Evolutionary conservation across 2,888 invertebrate species (phyloP).

Genomic region (Auanema sp.): DNA sequence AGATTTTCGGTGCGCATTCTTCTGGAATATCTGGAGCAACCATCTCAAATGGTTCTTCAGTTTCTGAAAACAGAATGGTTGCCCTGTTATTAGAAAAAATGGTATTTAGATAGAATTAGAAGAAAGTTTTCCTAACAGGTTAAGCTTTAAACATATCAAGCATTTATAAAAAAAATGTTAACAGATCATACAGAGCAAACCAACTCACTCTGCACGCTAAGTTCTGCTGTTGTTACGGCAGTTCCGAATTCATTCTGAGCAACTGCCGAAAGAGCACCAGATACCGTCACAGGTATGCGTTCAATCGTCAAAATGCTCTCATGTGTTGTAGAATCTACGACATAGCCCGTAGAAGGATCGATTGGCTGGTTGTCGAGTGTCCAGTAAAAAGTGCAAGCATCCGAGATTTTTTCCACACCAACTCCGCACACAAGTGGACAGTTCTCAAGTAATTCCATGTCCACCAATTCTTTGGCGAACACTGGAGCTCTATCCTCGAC

Average conservation of each 20-base stretch:
- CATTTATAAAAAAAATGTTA: slow-evolving; percentile 1
- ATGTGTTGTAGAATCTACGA: slow-evolving; percentile 42
- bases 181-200: slow-evolving; percentile 3
- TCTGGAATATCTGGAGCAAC: slow-evolving; percentile 49
- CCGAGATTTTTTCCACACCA: slow-evolving; percentile 37
- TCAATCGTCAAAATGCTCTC: slow-evolving; percentile 45
- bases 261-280: slow-evolving; percentile 46
- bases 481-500: slow-evolving; percentile 19
- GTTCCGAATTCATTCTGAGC: slow-evolving; percentile 49
- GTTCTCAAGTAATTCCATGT: slow-evolving; percentile 29
- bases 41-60: slow-evolving; percentile 41
- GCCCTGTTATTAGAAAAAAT: slow-evolving; percentile 2
- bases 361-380: slow-evolving; percentile 42
- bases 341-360: slow-evolving; percentile 27
- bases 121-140: not conserved
- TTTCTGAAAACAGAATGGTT: slow-evolving; percentile 26
- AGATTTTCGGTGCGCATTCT: slow-evolving; percentile 48
- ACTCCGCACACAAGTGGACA: slow-evolving; percentile 30
- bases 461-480: slow-evolving; percentile 30
- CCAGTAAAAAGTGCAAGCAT: slow-evolving; percentile 52
- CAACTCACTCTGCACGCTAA: slow-evolving; percentile 41
- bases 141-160: slow-evolving; percentile 7
- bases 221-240: slow-evolving; percentile 38
- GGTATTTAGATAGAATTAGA: slow-evolving; percentile 7
- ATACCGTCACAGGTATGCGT: slow-evolving; percentile 24